These are phyloP conservation scores for Leucania comma DNA, from an alignment of 2,888 invertebrate genomes.

Conservation along the genomic window DNA sequence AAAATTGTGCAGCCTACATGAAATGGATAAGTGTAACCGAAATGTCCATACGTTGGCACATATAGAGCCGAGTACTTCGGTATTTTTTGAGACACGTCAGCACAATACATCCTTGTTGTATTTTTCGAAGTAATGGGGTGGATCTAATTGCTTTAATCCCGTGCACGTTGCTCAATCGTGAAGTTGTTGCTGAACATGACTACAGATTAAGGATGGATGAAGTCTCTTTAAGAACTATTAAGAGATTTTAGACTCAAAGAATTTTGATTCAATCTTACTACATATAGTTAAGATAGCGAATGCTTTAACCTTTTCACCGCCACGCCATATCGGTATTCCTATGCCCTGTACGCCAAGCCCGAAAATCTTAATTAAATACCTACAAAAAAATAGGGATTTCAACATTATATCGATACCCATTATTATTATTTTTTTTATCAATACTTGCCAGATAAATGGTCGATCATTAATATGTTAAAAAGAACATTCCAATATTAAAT, in stretches of 20 bases:
- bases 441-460: no score
- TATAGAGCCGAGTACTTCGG: background rate
- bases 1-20: background rate
- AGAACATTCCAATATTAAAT: no score
- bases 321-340: no score
- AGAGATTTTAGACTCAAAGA: background rate
- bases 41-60: background rate
- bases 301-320: no score
- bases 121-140: conserved; percentile 5
- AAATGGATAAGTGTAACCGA: background rate
- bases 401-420: no score
- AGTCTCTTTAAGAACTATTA: background rate
- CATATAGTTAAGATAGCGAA: no score
- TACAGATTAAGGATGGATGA: background rate
- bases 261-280: background rate
- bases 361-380: no score
- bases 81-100: background rate
- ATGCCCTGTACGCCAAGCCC: no score
- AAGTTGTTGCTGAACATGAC: background rate
- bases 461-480: no score
- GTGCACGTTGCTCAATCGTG: background rate
- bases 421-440: no score
- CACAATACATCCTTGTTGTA: background rate
- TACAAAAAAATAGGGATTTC: no score
- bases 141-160: background rate